phyloP scores from a whole-genome alignment of 2,797 vertebrate species.

The Setipinna tenuifilis region DNA sequence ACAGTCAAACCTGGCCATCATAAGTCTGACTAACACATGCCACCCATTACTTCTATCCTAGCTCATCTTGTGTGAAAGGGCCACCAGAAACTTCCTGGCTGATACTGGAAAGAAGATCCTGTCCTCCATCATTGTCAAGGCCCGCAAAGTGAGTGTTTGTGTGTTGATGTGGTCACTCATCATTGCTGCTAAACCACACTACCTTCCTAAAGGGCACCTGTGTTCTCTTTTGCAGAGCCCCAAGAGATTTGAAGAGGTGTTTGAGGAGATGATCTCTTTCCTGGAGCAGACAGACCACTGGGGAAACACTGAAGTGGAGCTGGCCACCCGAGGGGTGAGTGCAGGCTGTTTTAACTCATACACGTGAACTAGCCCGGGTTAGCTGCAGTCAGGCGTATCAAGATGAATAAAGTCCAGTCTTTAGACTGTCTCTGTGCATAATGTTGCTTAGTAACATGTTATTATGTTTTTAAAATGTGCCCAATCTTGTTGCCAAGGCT shows the following conservation, averaged over 20 bases:
- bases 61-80: constrained; percentile 86
- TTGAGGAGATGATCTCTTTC: constrained; percentile 94
- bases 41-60: constrained; percentile 55
- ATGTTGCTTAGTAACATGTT: background rate
- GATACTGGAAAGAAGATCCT: constrained; percentile 92
- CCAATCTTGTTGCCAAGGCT: background rate
- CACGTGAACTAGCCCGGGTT: background rate
- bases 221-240: constrained; percentile 79
- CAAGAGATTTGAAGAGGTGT: constrained; percentile 93
- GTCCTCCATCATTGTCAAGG: constrained; percentile 90
- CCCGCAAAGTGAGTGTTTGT: constrained; percentile 82
- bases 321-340: constrained; percentile 88
- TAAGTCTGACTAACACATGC: background rate
- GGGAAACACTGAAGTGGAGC: constrained; percentile 89
- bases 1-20: background rate
- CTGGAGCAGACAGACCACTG: constrained; percentile 91
- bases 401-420: background rate
- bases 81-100: constrained; percentile 88
- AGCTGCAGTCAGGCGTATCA: background rate
- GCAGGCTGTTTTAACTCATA: constrained; percentile 7
- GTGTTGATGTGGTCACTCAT: background rate
- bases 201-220: background rate
- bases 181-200: background rate
- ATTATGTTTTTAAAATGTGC: background rate
- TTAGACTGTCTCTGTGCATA: background rate